Evolutionary conservation across 2,797 vertebrate genomes (phyloP).

Genomic region (Acipenser ruthenus): DNA sequence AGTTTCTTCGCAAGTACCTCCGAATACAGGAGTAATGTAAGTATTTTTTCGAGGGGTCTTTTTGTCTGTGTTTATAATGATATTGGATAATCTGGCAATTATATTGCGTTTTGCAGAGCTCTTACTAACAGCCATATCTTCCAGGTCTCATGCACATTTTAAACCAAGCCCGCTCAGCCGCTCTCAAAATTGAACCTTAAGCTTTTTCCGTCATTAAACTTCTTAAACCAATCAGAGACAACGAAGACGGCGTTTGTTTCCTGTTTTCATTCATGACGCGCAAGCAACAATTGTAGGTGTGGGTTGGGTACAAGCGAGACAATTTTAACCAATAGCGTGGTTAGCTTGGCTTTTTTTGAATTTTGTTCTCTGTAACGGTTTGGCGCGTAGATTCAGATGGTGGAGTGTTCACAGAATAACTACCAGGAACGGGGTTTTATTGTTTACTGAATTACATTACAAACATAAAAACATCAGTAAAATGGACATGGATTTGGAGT

Average conservation of each 20-base stretch:
- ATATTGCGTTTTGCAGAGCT: too few relatives aligned
- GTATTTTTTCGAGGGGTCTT: too few relatives aligned
- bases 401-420: too few relatives aligned
- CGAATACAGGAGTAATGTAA: too few relatives aligned
- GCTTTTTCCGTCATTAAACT: too few relatives aligned
- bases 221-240: too few relatives aligned
- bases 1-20: too few relatives aligned
- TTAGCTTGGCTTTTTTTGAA: slow-evolving; percentile 39
- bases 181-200: slow-evolving; percentile 3
- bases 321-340: slow-evolving; percentile 40
- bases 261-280: background rate
- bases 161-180: background rate
- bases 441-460: background rate
- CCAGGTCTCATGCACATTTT: background rate
- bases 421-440: background rate
- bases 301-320: slow-evolving; percentile 8
- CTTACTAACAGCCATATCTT: too few relatives aligned
- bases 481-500: slow-evolving; percentile 56
- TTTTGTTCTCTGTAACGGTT: slow-evolving; percentile 40
- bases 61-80: too few relatives aligned
- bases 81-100: too few relatives aligned
- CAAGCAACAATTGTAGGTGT: background rate
- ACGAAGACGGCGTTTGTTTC: too few relatives aligned
- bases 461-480: background rate
- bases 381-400: slow-evolving; percentile 10